These are phyloP conservation scores for Conus ventricosus DNA, from an alignment of 1,140 invertebrate genomes.

Conservation along the genomic window DNA sequence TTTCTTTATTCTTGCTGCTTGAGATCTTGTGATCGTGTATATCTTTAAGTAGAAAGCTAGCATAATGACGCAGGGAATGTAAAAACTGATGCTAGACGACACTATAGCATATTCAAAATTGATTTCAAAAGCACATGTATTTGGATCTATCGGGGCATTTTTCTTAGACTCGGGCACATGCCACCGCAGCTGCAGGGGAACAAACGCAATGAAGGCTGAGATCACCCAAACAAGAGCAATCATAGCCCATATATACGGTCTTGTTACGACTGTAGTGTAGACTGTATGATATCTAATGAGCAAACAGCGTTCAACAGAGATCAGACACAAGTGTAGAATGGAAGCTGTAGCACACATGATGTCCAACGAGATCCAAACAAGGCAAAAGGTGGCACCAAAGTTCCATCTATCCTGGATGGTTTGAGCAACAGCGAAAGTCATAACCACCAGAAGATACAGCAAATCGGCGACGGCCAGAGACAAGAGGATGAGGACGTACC, in stretches of 20 bases:
- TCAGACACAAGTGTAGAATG: slow-evolving; percentile 75
- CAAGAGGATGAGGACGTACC: no score
- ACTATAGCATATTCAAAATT: no score
- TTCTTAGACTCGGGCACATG: slow-evolving; percentile 5
- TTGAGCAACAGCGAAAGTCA: slow-evolving; percentile 72
- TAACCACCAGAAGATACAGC: slow-evolving; percentile 52
- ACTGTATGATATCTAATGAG: slow-evolving; percentile 74
- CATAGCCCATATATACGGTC: slow-evolving; percentile 87
- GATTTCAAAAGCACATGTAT: no score
- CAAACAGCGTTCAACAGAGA: slow-evolving; percentile 75
- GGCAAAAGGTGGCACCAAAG: slow-evolving; percentile 72
- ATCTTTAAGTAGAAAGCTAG: slow-evolving; percentile 97
- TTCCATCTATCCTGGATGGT: slow-evolving; percentile 69
- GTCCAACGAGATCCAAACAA: slow-evolving; percentile 75
- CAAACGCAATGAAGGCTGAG: slow-evolving; percentile 95
- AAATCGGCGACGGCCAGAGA: no score
- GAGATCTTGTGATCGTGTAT: slow-evolving; percentile 85
- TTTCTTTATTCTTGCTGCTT: slow-evolving; percentile 78
- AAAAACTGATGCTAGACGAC: slow-evolving; percentile 79
- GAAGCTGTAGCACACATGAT: slow-evolving; percentile 75
- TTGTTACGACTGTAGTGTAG: slow-evolving; percentile 64
- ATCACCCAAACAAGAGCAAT: slow-evolving; percentile 96
- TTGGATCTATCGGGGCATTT: not conserved
- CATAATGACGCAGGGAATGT: slow-evolving; percentile 97
- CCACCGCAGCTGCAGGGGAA: slow-evolving; percentile 93